Evolutionary conservation across 2,113 vertebrate genomes (phyloP).

Genomic region (Tragulus kanchil): DNA sequence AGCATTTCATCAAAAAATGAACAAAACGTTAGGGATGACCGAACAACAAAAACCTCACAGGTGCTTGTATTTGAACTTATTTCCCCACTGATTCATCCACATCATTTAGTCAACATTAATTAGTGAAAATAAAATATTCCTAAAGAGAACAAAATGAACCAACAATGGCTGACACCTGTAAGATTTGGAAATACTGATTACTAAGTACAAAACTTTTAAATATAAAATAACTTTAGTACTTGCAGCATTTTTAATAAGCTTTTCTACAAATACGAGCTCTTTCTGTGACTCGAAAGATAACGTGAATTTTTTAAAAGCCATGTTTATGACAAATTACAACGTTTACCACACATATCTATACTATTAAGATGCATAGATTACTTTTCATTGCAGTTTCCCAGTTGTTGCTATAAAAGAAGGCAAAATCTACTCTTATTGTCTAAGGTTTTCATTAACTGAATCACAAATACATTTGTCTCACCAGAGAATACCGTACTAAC

Average conservation of each 20-base stretch:
- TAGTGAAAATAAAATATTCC: background rate
- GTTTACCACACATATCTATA: background rate
- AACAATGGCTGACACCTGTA: background rate
- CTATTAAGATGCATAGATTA: background rate
- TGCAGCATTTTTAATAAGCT: constrained; percentile 14
- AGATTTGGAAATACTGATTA: background rate
- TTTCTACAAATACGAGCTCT: background rate
- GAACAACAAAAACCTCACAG: background rate
- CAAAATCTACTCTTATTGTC: background rate
- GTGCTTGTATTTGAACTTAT: background rate
- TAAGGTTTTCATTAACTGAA: constrained; percentile 39
- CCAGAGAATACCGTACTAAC: background rate
- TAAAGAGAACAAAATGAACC: constrained; percentile 7
- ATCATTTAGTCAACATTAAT: background rate
- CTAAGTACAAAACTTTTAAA: constrained; percentile 45
- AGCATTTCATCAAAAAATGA: constrained; percentile 45
- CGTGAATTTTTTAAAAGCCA: background rate
- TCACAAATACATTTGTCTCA: background rate
- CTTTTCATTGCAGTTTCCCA: background rate
- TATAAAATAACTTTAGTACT: background rate
- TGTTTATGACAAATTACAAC: constrained; percentile 39
- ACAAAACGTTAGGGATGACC: background rate
- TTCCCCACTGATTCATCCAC: constrained; percentile 11
- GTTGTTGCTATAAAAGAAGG: background rate
- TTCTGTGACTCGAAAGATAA: background rate